phyloP scores from a whole-genome alignment of 2,113 vertebrate species.

The Leiothrix lutea region DNA sequence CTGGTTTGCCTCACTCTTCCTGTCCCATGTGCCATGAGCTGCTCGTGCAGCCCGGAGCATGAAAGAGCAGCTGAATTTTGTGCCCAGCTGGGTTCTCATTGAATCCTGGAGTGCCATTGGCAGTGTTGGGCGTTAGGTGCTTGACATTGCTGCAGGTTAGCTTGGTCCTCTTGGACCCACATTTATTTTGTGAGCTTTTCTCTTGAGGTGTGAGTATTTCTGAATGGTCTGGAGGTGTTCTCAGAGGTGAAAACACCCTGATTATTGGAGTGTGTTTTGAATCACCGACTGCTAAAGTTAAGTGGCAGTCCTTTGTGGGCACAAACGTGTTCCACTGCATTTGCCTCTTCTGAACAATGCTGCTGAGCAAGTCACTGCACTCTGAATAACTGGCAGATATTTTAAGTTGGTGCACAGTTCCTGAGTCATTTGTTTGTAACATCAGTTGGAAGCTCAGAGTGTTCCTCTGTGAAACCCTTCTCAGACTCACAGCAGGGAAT shows the following conservation, averaged over 20 bases:
- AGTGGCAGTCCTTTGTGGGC: not conserved
- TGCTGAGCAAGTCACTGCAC: not conserved
- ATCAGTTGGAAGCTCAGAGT: not conserved
- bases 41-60: not conserved
- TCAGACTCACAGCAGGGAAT: slow-evolving; percentile 13
- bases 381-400: not conserved
- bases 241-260: not conserved
- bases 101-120: not conserved
- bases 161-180: not conserved
- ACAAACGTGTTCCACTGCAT: not conserved
- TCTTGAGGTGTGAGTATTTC: not conserved
- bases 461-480: not conserved
- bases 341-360: not conserved
- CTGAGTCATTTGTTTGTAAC: slow-evolving; percentile 15
- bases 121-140: not conserved
- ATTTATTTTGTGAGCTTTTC: not conserved
- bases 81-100: not conserved
- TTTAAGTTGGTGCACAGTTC: slow-evolving; percentile 23
- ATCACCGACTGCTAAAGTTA: not conserved
- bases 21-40: rapidly evolving
- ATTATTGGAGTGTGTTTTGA: not conserved
- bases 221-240: not conserved
- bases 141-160: not conserved
- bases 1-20: not conserved
- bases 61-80: not conserved